Evolutionary conservation across 2,797 vertebrate species (phyloP), one percentile per base, ranked within the genome.

Genomic region (Uromys caudimaculatus): DNA sequence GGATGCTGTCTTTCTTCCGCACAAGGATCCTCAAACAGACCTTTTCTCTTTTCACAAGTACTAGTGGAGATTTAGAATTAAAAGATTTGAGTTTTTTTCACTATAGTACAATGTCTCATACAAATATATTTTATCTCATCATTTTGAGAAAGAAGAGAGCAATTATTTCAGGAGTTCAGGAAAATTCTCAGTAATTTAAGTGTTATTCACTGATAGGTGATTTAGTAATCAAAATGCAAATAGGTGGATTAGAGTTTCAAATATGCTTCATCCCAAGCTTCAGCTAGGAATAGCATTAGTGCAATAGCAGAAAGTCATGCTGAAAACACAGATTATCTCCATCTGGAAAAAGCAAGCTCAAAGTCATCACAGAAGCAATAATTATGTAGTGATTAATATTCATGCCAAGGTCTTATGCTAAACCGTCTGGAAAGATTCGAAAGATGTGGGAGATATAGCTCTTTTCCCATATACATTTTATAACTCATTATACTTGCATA

Each of bases 221-320:
- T 83, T 97, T 44, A 86, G 82, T 89, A 92, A 97, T 93, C 78
- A 96, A 95, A 95, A 96, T 97, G 93, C 86, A 96, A 96, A 96
- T 94, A 79, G 54, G 64, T 86, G n/a, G 41, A 86, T 95, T 95
- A 95, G 50, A 96, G 94, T 89, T 95, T 89, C 83, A 95, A 79
- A 56, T 79, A 16, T 41, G 32, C 92, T 83, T n/a, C 13, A 89
- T 78, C 24, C 73, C 85, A 90, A 92, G 27, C 60, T 92, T 90
- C 77, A 89, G 9, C n/a, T 93, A 86, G 92, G 73, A 96, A 89
- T 91, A 91, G n/a, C 38, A 89, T 96, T 69, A 71, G 19, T 50
- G 47, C 84, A 56, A 86, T 6, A 82, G 62, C 58, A 77, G 69
- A 92, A 77, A 77, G 50, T 73, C 78, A 85, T 58, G 85, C 60